Percentiles rank a stretch among this genome's conserved stretches.
These are phyloP conservation scores for Lutjanus erythropterus DNA, from an alignment of 2,113 vertebrate species.

Conservation along the genomic window DNA sequence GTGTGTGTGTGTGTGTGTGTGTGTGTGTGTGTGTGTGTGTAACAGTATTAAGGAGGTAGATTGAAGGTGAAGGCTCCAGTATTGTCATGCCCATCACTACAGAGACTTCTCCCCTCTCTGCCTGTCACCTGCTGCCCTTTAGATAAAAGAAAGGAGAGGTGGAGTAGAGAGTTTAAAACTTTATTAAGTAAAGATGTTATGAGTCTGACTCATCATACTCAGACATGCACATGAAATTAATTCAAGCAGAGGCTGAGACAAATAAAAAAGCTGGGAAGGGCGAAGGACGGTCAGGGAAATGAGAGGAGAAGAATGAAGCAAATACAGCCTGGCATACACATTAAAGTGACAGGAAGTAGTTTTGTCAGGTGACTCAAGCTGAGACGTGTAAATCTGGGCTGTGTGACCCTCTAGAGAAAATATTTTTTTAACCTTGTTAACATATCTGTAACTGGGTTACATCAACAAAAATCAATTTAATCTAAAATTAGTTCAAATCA, in stretches of 20 bases:
- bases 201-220: background rate
- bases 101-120: background rate
- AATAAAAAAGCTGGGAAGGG: no score
- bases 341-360: background rate
- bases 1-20: conserved; percentile 23
- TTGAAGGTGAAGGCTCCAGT: conserved; percentile 42
- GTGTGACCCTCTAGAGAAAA: no score
- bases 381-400: no score
- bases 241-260: background rate
- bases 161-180: background rate
- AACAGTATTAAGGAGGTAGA: conserved; percentile 2
- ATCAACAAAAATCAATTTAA: no score
- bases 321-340: background rate
- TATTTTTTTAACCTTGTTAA: no score
- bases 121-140: background rate
- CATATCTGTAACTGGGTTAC: no score
- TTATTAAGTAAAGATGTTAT: background rate
- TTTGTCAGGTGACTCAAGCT: background rate
- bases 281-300: background rate
- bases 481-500: no score
- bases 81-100: background rate
- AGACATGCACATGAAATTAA: conserved; percentile 1
- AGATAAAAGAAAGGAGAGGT: background rate
- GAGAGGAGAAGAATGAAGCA: background rate
- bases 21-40: conserved; percentile 12